Base-by-base conservation (phyloP, 2,888 invertebrate species). In the Drosophila mimica region DNA sequence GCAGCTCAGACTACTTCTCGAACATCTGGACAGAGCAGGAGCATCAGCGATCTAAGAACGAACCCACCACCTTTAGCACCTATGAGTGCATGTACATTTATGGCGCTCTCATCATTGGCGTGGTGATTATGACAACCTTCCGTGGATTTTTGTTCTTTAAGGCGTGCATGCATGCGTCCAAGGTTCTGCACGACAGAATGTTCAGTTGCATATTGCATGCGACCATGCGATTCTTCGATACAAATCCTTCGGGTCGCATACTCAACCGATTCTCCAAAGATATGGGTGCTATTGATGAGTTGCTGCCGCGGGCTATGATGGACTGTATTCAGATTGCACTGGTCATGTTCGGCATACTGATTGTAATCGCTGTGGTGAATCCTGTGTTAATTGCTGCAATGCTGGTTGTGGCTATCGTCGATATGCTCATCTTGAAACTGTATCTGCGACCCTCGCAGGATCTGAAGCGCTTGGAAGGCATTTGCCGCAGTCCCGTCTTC, bases 401-500 rank as follows among this genome's bases (percentile, higher is more conserved):
- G 8, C 89, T 95, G 0, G 93, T 96, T 7, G 95, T 97, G 46
- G 92, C 95, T 11, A 36, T 95, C 0, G 81, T 96, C 0, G 97
- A 97, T 90, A 92, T 95, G 63, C 90, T 95, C 25, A 92, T 97
- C 40, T 92, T 97, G 30, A 94, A 93, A 74, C 94, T 96, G 89
- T 97, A 97, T 91, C 92, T 97, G 51, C 94, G 94, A 17, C 96
- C 97, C 0, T 96, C 97, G 0, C 95, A 97, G 83, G 96, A 96
- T 89, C 94, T 97, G 0, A 97, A 96, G 91, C 94, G 96, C 56
- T 93, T 96, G 74, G 96, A 96, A 91, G 96, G 96, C 81, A 95
- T 95, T 69, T 95, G 96, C 67, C 95, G 97, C 74, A 98, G 98
- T 93, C 98, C 99, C 0, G 97, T 99, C 0, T 98, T 98, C 92